These are phyloP conservation scores for Amblyteles armatorius DNA, from an alignment of 2,888 invertebrate genomes.

Conservation along the genomic window DNA sequence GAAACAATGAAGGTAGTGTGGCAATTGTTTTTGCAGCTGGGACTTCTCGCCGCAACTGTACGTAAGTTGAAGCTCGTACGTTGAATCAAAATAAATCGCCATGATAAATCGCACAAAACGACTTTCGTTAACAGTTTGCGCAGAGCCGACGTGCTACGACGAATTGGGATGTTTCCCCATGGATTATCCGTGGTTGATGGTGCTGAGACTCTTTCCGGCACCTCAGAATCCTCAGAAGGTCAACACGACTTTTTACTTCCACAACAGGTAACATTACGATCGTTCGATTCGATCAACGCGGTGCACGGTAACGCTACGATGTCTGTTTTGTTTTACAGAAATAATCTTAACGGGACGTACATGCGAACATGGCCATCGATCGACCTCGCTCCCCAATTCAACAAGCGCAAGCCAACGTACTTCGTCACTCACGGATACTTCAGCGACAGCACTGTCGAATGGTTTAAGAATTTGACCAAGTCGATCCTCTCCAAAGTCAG, in stretches of 20 bases:
- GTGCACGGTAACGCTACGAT: neutral
- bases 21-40: slow-evolving; percentile 24
- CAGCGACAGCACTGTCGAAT: slow-evolving; percentile 77
- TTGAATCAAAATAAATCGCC: neutral
- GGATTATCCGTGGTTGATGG: slow-evolving; percentile 81
- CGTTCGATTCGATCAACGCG: neutral
- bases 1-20: slow-evolving; percentile 17
- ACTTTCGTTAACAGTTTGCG: slow-evolving; percentile 32
- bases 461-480: slow-evolving; percentile 81
- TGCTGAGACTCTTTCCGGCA: slow-evolving; percentile 79
- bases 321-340: slow-evolving; percentile 45
- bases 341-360: slow-evolving; percentile 47
- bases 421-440: slow-evolving; percentile 83
- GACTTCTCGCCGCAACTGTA: neutral
- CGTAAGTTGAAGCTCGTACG: slow-evolving; percentile 14
- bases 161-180: slow-evolving; percentile 83
- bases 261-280: slow-evolving; percentile 75
- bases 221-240: slow-evolving; percentile 80
- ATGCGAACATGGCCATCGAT: slow-evolving; percentile 73
- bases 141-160: slow-evolving; percentile 78
- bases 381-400: slow-evolving; percentile 73
- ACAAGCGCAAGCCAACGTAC: slow-evolving; percentile 75
- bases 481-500: slow-evolving; percentile 80
- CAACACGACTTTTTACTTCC: slow-evolving; percentile 79
- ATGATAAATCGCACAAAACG: neutral